These are phyloP conservation scores for Notoglanidium macrostoma DNA, from an alignment of 2,797 vertebrate genomes.

Conservation along the genomic window DNA sequence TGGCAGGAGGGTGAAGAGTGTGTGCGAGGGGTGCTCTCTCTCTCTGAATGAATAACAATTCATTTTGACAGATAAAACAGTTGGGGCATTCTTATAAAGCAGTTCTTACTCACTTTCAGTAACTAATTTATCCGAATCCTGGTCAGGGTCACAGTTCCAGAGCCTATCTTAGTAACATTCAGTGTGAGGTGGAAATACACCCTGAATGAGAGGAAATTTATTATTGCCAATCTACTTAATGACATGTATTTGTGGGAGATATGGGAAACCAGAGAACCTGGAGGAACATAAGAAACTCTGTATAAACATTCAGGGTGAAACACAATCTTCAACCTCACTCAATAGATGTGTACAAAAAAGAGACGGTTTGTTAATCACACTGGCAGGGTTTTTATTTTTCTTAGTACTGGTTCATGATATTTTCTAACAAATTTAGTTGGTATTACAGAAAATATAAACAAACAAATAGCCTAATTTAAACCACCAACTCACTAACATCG, in stretches of 20 bases:
- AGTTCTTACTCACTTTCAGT: constrained; percentile 10
- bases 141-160: background rate
- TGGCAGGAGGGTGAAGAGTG: no score
- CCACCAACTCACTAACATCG: background rate
- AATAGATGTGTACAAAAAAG: background rate
- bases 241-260: background rate
- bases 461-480: background rate
- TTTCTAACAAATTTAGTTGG: background rate
- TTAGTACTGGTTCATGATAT: background rate
- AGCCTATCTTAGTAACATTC: background rate
- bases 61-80: background rate
- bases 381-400: background rate
- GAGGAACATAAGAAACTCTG: background rate
- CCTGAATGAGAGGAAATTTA: background rate
- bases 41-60: constrained; percentile 5
- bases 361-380: background rate
- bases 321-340: background rate
- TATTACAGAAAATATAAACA: background rate
- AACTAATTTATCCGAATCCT: background rate
- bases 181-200: background rate
- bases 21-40: no score
- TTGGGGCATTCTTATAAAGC: background rate
- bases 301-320: background rate
- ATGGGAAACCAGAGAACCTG: background rate
- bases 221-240: background rate